phyloP scores from a whole-genome alignment of 2,797 vertebrate genomes.

The Cichlasoma orientale region DNA sequence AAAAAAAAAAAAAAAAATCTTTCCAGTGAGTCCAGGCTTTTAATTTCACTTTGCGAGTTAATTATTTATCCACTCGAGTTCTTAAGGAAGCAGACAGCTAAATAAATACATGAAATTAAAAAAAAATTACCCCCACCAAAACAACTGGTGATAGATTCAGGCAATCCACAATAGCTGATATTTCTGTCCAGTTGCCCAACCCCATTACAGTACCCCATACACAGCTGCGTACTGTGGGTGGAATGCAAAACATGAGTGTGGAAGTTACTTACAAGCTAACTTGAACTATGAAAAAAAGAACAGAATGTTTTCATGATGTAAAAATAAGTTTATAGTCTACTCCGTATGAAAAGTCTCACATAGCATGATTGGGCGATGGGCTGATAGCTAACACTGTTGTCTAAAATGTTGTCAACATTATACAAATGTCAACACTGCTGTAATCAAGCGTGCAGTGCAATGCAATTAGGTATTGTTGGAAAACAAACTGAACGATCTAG shows the following conservation, averaged over 20 bases:
- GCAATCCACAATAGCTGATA: neutral
- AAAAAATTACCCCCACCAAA: neutral
- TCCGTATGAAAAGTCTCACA: neutral
- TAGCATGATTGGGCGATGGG: neutral
- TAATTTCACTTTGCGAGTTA: neutral
- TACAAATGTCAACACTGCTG: neutral
- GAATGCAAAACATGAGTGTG: neutral
- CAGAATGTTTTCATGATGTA: accelerated
- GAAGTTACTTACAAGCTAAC: neutral
- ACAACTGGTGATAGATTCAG: neutral
- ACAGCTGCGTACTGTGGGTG: neutral
- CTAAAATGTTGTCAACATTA: neutral
- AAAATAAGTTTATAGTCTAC: neutral
- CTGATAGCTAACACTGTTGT: neutral
- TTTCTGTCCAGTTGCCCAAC: accelerated
- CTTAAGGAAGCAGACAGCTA: neutral
- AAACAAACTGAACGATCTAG: neutral
- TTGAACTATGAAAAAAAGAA: neutral
- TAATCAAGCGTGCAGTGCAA: accelerated
- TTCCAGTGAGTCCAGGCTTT: neutral
- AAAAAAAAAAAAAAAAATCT: neutral
- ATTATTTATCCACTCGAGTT: neutral
- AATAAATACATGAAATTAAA: neutral
- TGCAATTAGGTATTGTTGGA: neutral
- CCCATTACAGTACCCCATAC: neutral